Percentiles rank a stretch among this genome's conserved stretches.
These are phyloP conservation scores for Paradisaea rubra DNA, from an alignment of 2,113 vertebrate genomes.

Conservation along the genomic window DNA sequence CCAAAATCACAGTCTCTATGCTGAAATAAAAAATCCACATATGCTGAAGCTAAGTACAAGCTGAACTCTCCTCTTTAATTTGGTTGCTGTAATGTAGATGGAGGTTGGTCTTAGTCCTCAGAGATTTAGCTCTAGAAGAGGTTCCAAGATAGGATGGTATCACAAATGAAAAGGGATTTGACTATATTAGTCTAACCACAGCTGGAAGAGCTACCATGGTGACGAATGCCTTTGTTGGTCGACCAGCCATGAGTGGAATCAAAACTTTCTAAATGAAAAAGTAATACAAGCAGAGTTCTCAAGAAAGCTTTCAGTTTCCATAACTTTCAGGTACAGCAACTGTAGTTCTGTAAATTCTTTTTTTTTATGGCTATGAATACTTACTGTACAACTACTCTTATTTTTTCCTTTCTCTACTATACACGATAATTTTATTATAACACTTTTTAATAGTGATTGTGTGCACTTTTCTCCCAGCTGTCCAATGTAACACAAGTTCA, in stretches of 20 bases:
- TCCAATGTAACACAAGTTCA: not conserved
- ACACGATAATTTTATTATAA: not conserved
- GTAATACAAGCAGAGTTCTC: not conserved
- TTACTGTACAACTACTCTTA: not conserved
- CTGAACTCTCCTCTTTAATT: not conserved
- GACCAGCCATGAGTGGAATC: not conserved
- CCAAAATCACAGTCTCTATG: not conserved
- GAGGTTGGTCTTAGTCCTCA: not conserved
- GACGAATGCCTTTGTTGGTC: not conserved
- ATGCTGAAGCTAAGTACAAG: not conserved
- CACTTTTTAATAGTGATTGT: not conserved
- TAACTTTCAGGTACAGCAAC: not conserved
- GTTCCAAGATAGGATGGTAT: not conserved
- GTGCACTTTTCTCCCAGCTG: not conserved
- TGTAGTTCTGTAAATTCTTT: not conserved
- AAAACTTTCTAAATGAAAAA: not conserved
- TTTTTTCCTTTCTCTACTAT: not conserved
- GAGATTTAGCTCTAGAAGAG: not conserved
- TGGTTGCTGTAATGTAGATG: not conserved
- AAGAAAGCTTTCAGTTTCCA: not conserved
- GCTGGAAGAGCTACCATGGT: not conserved
- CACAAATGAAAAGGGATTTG: not conserved
- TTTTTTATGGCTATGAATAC: not conserved
- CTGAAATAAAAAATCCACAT: not conserved
- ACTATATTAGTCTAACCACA: not conserved